These are phyloP conservation scores for Struthidea cinerea DNA, from an alignment of 2,113 vertebrate genomes.

Conservation along the genomic window DNA sequence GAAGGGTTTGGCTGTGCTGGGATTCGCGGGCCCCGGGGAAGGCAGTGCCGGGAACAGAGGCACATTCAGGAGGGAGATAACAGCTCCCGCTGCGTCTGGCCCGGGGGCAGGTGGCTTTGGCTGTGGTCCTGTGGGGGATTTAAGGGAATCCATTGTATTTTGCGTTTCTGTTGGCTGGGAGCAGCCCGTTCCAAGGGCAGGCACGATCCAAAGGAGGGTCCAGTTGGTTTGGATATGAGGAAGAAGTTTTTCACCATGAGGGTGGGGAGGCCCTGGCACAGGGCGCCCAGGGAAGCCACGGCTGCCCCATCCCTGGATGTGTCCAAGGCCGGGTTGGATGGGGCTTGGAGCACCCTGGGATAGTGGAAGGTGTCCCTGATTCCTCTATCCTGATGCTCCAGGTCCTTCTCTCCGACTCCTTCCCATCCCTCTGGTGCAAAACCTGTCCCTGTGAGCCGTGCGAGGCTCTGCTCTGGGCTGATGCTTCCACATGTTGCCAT, in stretches of 20 bases:
- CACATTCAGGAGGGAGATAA: not conserved
- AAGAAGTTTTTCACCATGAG: rapidly evolving
- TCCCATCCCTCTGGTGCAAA: not conserved
- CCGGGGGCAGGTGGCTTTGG: not conserved
- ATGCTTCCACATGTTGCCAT: not conserved
- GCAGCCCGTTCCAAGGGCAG: not conserved
- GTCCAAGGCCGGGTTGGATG: rapidly evolving
- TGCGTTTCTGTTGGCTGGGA: rapidly evolving
- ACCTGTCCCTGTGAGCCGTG: rapidly evolving
- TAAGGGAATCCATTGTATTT: not conserved
- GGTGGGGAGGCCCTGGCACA: not conserved
- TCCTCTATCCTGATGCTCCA: rapidly evolving
- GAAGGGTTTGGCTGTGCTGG: not conserved
- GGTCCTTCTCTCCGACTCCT: not conserved
- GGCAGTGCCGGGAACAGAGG: not conserved
- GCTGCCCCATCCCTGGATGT: not conserved
- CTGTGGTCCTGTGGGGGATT: rapidly evolving
- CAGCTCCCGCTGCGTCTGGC: not conserved
- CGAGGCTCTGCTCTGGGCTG: not conserved
- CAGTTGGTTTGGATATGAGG: rapidly evolving
- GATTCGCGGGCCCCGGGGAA: not conserved
- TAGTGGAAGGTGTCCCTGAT: rapidly evolving
- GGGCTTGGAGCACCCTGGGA: not conserved
- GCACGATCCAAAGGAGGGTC: not conserved
- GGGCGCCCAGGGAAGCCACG: not conserved